Evolutionary conservation across 2,888 invertebrate species (phyloP), one percentile per base, ranked within the genome.

Genomic region (Epinotia brunnichana): DNA sequence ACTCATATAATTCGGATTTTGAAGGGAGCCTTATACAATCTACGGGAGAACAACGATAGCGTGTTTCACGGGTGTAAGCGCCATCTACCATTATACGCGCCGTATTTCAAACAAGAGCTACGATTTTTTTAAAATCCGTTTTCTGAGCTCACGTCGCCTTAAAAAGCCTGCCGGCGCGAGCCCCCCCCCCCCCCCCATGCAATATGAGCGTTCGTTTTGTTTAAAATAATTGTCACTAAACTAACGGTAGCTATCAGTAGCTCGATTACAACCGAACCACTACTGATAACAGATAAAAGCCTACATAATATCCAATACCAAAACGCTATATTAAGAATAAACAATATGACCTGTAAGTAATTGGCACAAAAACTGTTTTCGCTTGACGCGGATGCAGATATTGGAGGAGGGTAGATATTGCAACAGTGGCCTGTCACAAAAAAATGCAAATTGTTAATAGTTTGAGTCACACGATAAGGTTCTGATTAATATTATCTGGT

Each of bases 201-300:
- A n/a, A n/a, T n/a, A n/a, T n/a, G n/a, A n/a, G n/a, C n/a, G 35
- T 7, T 35, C 1, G 2, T 7, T 35, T 35, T 56, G 10, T 21
- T 4, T 24, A 3, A 57, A 57, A 35, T 13, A 29, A 41, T 39
- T 13, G 13, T 3, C 62, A 24, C 24, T 24, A 41, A 10, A 10
- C 17, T 13, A 13, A n/a, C 10, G 5, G 44, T 17, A 13, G 19
- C 54, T 66, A 56, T 56, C 56, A 21, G n/a, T 13, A 35, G 39
- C 24, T n/a, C 54, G 54, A 66, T 56, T 54, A 56, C 66, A 56
- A 66, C 54, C 66, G 41, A 53, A 56, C 66, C 54, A 56, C 41
- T 29, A n/a, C 57, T 24, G 66, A 66, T 66, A 66, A 54, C 15
- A 24, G 66, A 66, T 66, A 66, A 66, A 54, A 41, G 41, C 41